Percentiles rank a stretch among this genome's conserved stretches.
These are phyloP conservation scores for Nasua narica DNA, from an alignment of 2,797 vertebrate species.

Conservation along the genomic window DNA sequence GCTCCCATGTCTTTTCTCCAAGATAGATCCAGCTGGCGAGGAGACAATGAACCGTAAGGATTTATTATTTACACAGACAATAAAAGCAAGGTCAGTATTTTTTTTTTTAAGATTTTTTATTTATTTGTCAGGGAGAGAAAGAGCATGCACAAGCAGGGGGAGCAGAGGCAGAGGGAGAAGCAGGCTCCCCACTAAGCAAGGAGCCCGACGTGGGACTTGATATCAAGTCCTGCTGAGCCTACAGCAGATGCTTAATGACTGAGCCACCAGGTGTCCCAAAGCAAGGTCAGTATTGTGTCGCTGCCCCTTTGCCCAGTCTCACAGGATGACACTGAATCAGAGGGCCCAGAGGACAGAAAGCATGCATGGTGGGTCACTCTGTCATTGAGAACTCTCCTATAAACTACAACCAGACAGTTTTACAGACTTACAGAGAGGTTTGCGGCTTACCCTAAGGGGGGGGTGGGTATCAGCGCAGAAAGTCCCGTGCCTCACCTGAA, in stretches of 20 bases:
- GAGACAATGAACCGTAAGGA: neutral
- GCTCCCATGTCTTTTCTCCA: neutral
- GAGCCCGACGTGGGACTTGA: no score
- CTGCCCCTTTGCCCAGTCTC: neutral
- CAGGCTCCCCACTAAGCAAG: no score
- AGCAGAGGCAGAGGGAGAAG: no score
- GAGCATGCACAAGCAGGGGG: no score
- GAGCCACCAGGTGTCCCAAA: neutral
- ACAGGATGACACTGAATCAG: neutral
- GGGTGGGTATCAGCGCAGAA: neutral
- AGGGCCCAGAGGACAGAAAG: neutral
- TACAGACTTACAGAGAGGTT: neutral
- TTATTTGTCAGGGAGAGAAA: no score
- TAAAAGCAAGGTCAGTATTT: neutral
- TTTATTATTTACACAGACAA: neutral
- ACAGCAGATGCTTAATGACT: no score
- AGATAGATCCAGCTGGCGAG: neutral
- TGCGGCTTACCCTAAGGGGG: neutral
- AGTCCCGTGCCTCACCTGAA: neutral
- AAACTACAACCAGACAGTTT: neutral
- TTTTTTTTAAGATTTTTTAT: no score
- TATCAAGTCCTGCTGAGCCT: no score
- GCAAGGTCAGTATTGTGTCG: neutral
- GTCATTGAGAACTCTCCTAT: neutral
- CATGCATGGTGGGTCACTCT: neutral